Conservation (phyloP, 2,888 invertebrate genomes). For the Noctua fimbriata region DNA sequence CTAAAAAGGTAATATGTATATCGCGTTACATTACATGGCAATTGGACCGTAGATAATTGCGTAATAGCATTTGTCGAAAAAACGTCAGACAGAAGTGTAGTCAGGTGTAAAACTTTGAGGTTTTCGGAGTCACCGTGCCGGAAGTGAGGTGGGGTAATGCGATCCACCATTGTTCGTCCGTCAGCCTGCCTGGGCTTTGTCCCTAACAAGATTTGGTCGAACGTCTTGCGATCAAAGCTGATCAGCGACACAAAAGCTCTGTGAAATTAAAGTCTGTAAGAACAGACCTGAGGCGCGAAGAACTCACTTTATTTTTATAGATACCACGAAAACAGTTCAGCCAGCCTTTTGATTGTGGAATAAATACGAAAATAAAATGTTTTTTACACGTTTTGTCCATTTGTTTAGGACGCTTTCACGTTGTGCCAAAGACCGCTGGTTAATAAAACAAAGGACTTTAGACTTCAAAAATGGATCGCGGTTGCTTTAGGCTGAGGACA, state of each 20-base stretch:
- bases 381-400: slow-evolving; percentile 14
- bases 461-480: background rate
- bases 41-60: slow-evolving; percentile 70
- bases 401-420: background rate
- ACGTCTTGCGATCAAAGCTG: slow-evolving; percentile 75
- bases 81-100: slow-evolving; percentile 73
- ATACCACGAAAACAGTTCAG: slow-evolving; percentile 35
- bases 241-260: slow-evolving; percentile 75
- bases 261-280: slow-evolving; percentile 77
- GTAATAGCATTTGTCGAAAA: slow-evolving; percentile 77
- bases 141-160: slow-evolving; percentile 81
- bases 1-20: slow-evolving; percentile 43
- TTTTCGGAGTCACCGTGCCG: slow-evolving; percentile 80
- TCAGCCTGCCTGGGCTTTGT: slow-evolving; percentile 74
- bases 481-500: background rate
- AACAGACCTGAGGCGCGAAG: slow-evolving; percentile 74
- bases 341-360: slow-evolving; percentile 33
- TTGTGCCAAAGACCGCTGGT: background rate
- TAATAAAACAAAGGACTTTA: slow-evolving; percentile 14
- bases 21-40: slow-evolving; percentile 61
- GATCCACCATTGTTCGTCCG: slow-evolving; percentile 81
- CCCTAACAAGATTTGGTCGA: slow-evolving; percentile 85
- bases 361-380: slow-evolving; percentile 31
- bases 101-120: slow-evolving; percentile 83
- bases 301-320: slow-evolving; percentile 53